phyloP scores from a whole-genome alignment of 2,113 vertebrate genomes.

The Noturus placidus region DNA sequence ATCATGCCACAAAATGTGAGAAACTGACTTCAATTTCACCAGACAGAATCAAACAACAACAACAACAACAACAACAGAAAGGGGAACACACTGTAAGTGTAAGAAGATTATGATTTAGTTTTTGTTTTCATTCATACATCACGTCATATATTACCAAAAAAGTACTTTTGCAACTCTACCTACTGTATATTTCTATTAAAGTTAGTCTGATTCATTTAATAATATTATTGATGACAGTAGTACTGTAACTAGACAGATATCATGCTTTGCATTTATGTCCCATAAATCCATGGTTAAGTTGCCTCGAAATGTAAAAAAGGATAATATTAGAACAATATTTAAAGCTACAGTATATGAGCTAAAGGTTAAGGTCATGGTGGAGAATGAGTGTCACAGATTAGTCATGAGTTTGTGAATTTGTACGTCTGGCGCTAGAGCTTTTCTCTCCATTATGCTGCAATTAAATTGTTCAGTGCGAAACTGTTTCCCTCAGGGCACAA shows the following conservation, averaged over 20 bases:
- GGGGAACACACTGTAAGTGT: background rate
- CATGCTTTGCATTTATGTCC: background rate
- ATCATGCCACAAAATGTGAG: too few species aligned
- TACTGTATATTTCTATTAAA: too few species aligned
- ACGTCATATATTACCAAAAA: background rate
- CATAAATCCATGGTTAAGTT: background rate
- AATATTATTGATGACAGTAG: background rate
- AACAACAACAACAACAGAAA: background rate
- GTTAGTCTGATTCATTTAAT: too few species aligned
- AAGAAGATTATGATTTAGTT: background rate
- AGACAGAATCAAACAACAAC: too few species aligned
- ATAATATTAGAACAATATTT: background rate
- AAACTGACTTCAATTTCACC: too few species aligned
- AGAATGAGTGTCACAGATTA: slow-evolving; percentile 7
- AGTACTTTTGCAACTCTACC: too few species aligned
- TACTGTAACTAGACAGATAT: background rate
- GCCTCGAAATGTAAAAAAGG: background rate
- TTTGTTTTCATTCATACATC: background rate
- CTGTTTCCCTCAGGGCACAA: background rate
- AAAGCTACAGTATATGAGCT: background rate
- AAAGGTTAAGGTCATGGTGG: background rate
- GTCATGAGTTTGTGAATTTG: background rate
- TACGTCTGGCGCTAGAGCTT: background rate
- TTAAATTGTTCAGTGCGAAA: background rate
- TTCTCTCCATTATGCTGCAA: background rate